A percentile compares a stretch with the other conserved stretches of the same genome.
Conservation (phyloP, 2,113 vertebrate genomes). For the Sciurus niger region DNA sequence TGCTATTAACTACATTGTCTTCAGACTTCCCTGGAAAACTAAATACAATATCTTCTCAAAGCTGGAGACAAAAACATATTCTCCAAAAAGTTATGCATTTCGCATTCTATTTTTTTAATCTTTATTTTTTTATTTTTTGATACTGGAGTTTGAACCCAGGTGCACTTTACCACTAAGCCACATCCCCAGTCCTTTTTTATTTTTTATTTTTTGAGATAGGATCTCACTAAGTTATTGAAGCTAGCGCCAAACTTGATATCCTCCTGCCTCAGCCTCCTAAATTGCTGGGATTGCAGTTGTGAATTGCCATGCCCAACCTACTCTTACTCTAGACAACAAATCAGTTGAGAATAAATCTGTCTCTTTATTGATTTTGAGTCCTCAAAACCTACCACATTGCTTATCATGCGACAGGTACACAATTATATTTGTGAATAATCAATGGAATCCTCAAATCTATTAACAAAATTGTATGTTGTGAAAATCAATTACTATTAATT, state of each 20-base stretch:
- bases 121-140: no score
- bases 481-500: conserved; percentile 1
- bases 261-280: no score
- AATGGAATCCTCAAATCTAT: not conserved
- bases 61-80: not conserved
- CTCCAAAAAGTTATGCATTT: not conserved
- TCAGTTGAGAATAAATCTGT: not conserved
- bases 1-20: not conserved
- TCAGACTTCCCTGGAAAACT: not conserved
- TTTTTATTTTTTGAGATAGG: no score
- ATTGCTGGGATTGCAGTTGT: no score
- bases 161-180: no score
- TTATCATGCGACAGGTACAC: not conserved
- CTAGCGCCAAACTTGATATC: no score
- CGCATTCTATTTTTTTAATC: not conserved
- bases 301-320: no score
- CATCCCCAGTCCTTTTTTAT: no score
- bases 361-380: not conserved
- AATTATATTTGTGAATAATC: conserved; percentile 15
- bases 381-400: not conserved
- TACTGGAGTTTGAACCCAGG: no score
- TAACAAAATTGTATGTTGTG: not conserved
- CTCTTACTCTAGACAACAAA: not conserved
- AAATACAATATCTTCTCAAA: not conserved
- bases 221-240: no score